phyloP scores from a whole-genome alignment of 2,888 invertebrate species.

The Drosophila mimica region DNA sequence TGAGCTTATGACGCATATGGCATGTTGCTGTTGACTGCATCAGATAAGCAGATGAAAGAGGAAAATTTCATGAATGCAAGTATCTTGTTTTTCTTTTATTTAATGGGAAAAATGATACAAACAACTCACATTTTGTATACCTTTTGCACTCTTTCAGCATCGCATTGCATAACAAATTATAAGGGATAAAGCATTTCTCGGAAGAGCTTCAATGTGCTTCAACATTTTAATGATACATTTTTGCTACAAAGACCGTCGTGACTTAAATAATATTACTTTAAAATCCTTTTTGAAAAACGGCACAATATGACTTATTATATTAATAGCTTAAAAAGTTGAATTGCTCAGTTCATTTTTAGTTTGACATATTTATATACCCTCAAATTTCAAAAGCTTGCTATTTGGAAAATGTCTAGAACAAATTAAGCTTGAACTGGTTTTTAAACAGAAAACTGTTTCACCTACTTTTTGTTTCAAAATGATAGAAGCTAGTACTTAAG shows the following conservation, averaged over 20 bases:
- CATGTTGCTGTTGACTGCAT: neutral
- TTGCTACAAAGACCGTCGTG: neutral
- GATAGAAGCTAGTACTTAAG: neutral
- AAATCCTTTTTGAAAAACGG: neutral
- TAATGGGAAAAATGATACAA: neutral
- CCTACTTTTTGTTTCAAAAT: neutral
- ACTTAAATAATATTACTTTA: neutral
- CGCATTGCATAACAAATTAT: slow-evolving; percentile 8
- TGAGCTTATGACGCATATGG: slow-evolving; percentile 1
- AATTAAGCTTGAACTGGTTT: neutral
- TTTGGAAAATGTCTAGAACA: too few relatives aligned
- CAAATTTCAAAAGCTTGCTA: neutral
- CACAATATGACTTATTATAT: too few relatives aligned
- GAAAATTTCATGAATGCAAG: slow-evolving; percentile 5
- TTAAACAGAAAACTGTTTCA: neutral
- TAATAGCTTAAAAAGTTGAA: neutral
- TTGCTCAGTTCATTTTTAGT: neutral
- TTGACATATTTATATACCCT: neutral
- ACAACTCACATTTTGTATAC: neutral
- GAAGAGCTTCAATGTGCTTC: neutral
- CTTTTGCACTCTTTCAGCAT: neutral
- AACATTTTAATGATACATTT: neutral
- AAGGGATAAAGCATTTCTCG: neutral
- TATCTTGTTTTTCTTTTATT: neutral
- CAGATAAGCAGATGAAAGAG: slow-evolving; percentile 12